Conservation (phyloP, 2,888 invertebrate genomes). For the Blera fallax region DNA sequence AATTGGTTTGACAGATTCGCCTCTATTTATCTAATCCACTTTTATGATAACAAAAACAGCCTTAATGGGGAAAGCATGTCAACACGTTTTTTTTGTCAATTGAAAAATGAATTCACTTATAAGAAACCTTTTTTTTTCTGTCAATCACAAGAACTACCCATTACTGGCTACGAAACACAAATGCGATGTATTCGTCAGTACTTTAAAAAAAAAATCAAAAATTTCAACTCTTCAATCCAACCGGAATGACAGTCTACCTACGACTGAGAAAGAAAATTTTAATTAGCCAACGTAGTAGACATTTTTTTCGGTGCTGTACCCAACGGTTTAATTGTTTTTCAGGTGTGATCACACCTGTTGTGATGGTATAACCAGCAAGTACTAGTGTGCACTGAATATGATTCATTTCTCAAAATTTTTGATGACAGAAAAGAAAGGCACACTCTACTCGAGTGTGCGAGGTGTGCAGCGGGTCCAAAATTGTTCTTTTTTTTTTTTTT, state of each 20-base stretch:
- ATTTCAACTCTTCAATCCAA: constrained; percentile 24
- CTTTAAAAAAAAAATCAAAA: not conserved
- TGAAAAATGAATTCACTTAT: constrained; percentile 1
- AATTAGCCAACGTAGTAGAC: constrained; percentile 43
- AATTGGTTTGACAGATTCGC: not conserved
- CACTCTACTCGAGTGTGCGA: constrained; percentile 4
- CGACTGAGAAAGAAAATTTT: constrained; percentile 45
- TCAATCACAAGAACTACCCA: constrained; percentile 16
- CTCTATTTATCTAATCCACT: not conserved
- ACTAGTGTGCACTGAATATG: constrained; percentile 33
- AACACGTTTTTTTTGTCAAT: not conserved
- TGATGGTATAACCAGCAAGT: constrained; percentile 19
- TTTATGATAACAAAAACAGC: not conserved
- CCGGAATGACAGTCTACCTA: constrained; percentile 49
- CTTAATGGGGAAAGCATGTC: constrained; percentile 19
- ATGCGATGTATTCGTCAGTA: too few relatives aligned
- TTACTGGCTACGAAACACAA: too few relatives aligned
- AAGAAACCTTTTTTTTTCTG: constrained; percentile 21
- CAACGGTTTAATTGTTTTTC: constrained; percentile 50
- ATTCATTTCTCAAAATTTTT: constrained; percentile 42
- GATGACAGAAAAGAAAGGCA: constrained; percentile 41
- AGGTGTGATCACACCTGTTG: constrained; percentile 65
- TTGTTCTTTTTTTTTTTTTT: not conserved
- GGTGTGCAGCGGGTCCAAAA: constrained; percentile 7
- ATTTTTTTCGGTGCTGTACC: constrained; percentile 18